Evolutionary conservation across 1,140 invertebrate genomes (phyloP).

Genomic region (Drosophila hydei): DNA sequence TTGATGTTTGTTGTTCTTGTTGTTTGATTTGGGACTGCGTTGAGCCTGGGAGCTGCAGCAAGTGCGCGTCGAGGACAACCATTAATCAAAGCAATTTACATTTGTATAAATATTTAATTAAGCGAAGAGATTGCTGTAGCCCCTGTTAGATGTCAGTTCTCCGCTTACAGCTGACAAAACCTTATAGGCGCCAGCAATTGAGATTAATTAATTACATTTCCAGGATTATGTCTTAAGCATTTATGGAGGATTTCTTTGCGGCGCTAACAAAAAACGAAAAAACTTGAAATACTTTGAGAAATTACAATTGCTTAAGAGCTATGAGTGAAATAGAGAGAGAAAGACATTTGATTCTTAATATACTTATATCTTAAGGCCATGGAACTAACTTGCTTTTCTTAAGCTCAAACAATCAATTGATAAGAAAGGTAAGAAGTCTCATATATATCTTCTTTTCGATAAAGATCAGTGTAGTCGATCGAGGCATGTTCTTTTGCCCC

Average conservation of each 20-base stretch:
- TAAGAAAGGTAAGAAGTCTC: too few species aligned
- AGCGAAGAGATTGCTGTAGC: constrained; percentile 3
- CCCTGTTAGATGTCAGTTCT: constrained; percentile 23
- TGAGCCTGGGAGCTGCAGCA: constrained; percentile 48
- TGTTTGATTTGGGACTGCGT: constrained; percentile 21
- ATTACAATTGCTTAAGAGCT: neutral
- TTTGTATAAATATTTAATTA: constrained; percentile 75
- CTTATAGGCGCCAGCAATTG: constrained; percentile 44
- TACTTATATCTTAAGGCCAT: too few species aligned
- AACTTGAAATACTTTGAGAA: neutral
- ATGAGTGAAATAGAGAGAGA: neutral
- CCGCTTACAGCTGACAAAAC: constrained; percentile 10
- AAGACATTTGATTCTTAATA: neutral
- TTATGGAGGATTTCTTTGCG: neutral
- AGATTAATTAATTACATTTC: constrained; percentile 29
- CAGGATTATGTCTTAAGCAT: neutral
- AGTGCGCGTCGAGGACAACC: constrained; percentile 50
- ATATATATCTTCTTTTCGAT: too few species aligned
- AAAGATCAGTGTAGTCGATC: too few species aligned
- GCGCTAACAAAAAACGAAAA: constrained; percentile 2
- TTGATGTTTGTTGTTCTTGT: constrained; percentile 53
- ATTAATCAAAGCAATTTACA: constrained; percentile 65
- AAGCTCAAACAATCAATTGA: too few species aligned
- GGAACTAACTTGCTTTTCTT: too few species aligned
- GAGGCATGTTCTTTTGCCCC: too few species aligned